Percentiles rank a stretch among this genome's conserved stretches.
Evolutionary conservation across 2,888 invertebrate species (phyloP).

Genomic region (Diadegma fenestrale): DNA sequence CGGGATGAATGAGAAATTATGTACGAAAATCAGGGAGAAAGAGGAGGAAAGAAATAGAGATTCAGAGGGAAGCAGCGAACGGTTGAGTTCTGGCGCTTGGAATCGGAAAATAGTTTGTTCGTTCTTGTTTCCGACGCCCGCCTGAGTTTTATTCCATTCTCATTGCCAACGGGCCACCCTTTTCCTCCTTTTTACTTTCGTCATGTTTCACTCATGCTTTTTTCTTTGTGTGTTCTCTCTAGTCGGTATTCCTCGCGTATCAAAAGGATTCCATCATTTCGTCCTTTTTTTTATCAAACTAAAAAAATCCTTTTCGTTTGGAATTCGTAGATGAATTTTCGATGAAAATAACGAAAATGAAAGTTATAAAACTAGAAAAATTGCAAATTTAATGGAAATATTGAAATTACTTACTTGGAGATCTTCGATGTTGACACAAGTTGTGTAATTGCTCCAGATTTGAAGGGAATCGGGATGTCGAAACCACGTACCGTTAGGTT

Average conservation of each 20-base stretch:
- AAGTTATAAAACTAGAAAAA: background rate
- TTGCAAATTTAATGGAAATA: no score
- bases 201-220: slow-evolving; percentile 1
- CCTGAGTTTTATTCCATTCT: slow-evolving; percentile 31
- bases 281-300: background rate
- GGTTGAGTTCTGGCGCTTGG: slow-evolving; percentile 42
- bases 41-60: slow-evolving; percentile 11
- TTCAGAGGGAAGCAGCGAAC: slow-evolving; percentile 2
- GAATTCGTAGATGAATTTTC: background rate
- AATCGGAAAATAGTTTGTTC: slow-evolving; percentile 56
- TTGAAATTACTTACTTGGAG: slow-evolving; percentile 86
- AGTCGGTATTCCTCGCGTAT: background rate
- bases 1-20: slow-evolving; percentile 56
- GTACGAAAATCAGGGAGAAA: slow-evolving; percentile 38
- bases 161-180: slow-evolving; percentile 1
- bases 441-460: slow-evolving; percentile 96
- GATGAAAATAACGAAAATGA: background rate
- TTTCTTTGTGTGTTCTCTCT: background rate
- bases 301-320: background rate
- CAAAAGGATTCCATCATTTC: background rate
- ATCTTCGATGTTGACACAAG: slow-evolving; percentile 91
- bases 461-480: slow-evolving; percentile 91
- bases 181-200: slow-evolving; percentile 1
- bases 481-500: slow-evolving; percentile 93
- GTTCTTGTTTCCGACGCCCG: slow-evolving; percentile 48